phyloP scores from a whole-genome alignment of 2,888 invertebrate species.

The Oscheius sp. region DNA sequence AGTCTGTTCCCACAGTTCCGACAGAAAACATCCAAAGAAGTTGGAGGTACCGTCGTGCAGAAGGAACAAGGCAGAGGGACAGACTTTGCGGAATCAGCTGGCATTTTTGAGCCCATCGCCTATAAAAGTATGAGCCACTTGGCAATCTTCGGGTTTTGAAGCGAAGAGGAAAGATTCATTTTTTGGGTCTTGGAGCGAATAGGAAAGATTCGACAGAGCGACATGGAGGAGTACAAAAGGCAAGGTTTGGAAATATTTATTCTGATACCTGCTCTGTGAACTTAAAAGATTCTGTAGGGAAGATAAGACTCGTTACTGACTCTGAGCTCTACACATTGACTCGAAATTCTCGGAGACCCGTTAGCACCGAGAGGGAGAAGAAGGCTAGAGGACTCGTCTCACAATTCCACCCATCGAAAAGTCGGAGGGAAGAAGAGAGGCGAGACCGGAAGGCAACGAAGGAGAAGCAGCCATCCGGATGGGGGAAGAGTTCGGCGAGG shows the following conservation, averaged over 20 bases:
- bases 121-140: not conserved
- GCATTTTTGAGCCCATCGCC: slow-evolving; percentile 1
- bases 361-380: slow-evolving; percentile 18
- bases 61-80: slow-evolving; percentile 7
- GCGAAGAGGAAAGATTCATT: not conserved
- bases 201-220: not conserved
- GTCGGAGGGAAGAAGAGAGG: slow-evolving; percentile 12
- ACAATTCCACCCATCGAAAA: slow-evolving; percentile 22
- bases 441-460: slow-evolving; percentile 24
- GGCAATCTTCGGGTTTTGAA: not conserved
- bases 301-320: slow-evolving; percentile 28
- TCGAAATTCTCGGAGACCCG: slow-evolving; percentile 32
- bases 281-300: not conserved
- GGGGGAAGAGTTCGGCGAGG: slow-evolving; percentile 12
- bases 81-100: slow-evolving; percentile 9
- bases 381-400: slow-evolving; percentile 20
- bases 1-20: slow-evolving; percentile 13
- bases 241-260: slow-evolving; percentile 16
- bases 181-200: not conserved
- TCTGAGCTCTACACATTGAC: slow-evolving; percentile 30
- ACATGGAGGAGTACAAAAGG: not conserved
- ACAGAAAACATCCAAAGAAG: slow-evolving; percentile 19
- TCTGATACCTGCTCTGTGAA: slow-evolving; percentile 15
- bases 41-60: slow-evolving; percentile 11
- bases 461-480: slow-evolving; percentile 11